Base-by-base conservation (phyloP, 2,888 invertebrate species). In the Unio delphinus region DNA sequence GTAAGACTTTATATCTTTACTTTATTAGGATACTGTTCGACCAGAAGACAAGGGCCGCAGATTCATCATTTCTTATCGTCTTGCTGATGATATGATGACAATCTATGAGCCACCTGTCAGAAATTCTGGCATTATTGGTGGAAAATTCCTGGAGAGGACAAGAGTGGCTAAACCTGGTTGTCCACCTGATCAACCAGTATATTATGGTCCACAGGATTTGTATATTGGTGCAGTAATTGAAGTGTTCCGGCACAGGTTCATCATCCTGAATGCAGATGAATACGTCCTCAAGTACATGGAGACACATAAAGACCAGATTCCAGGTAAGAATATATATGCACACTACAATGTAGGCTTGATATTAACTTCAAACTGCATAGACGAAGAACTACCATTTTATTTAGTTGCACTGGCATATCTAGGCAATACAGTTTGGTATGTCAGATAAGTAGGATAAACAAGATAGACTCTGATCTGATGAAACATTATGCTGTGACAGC, bases 181-280 rank as follows among this genome's bases (percentile, higher is more conserved):
- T 59, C 79, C 84, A 17, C 93, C 93, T 3, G 93, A 94, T 82
- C 92, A 94, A 83, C 95, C 95, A 0, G 92, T 92, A 4, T 95
- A 94, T 88, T 96, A 94, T 83, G 94, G 94, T 0, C 95, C 95
- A 0, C 93, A 93, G 55, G 95, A 94, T 90, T 94, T 96, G 87
- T 94, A 92, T 86, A 94, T 96, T 74, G 96, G 95, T 11, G 94
- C 93, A 0, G 91, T 92, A 71, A 91, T 96, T 60, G 93, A 93
- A 2, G 92, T 95, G 4, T 94, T 94, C 89, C 93, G 93, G 77
- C 94, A 95, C 88, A 92, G 94, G 59, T 96, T 96, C 89, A 91
- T 92, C 79, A 94, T 96, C 78, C 93, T 92, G 55, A 94, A 94
- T 3, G 96, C 96, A 2, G 97, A 98, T 88, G 94, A 95, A 85